These are phyloP conservation scores for Chiloscyllium plagiosum DNA, from an alignment of 2,113 vertebrate genomes.

Conservation along the genomic window DNA sequence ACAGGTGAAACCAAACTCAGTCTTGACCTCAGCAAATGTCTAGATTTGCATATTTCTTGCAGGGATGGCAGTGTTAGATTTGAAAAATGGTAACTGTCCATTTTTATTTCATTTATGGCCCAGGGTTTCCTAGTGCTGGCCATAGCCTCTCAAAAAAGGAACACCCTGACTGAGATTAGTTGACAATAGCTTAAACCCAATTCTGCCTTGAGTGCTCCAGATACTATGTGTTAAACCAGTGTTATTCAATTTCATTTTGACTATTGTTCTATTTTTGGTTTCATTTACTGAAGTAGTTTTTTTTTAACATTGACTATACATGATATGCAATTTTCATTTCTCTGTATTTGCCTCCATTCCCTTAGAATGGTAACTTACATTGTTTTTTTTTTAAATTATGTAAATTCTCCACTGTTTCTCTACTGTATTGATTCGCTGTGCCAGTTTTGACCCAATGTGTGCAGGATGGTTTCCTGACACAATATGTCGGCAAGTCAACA, in stretches of 20 bases:
- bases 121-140: background rate
- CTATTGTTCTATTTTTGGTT: background rate
- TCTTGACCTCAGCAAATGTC: background rate
- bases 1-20: background rate
- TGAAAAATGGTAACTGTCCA: background rate
- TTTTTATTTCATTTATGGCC: background rate
- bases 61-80: background rate
- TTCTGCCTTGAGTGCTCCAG: background rate
- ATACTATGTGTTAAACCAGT: background rate
- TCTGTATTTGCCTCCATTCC: background rate
- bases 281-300: background rate
- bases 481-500: no score
- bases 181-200: background rate
- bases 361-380: background rate
- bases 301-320: no score
- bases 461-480: no score
- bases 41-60: background rate
- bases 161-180: background rate
- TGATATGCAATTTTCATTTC: background rate
- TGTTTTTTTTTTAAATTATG: no score
- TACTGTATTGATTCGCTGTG: no score
- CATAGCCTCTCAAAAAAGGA: background rate
- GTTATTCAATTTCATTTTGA: background rate
- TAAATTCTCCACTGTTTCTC: no score
- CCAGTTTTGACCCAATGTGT: no score